A percentile compares a stretch with the other conserved stretches of the same genome.
Conservation (phyloP, 53 echinoderm and acorn worm species). For the Pentamera pediparva region DNA sequence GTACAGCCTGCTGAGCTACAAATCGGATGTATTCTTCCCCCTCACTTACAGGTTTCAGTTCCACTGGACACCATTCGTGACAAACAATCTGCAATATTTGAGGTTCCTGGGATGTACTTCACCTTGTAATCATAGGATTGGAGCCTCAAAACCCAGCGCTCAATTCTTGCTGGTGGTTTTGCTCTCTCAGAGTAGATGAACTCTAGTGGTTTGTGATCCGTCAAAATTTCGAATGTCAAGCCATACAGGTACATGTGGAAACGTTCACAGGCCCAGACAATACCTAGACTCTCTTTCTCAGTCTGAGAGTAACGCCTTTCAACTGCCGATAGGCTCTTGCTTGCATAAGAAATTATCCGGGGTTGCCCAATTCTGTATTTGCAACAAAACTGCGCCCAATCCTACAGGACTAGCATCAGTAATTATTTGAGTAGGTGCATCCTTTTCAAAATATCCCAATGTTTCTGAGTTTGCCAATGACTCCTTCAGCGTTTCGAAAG, state of each 20-base stretch:
- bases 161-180: slow-evolving; percentile 6
- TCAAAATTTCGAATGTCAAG: slow-evolving; percentile 23
- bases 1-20: background rate
- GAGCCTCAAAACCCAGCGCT: background rate
- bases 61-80: background rate
- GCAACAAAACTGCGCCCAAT: slow-evolving; percentile 50
- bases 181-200: slow-evolving; percentile 33
- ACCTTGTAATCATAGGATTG: background rate
- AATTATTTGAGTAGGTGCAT: slow-evolving; percentile 18
- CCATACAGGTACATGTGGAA: slow-evolving; percentile 48
- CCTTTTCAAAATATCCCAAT: slow-evolving; percentile 45
- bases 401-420: slow-evolving; percentile 64
- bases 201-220: slow-evolving; percentile 51
- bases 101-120: background rate
- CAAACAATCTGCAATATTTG: background rate
- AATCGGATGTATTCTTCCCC: background rate
- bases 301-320: background rate
- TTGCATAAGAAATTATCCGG: slow-evolving; percentile 31
- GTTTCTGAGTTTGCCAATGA: slow-evolving; percentile 20
- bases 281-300: slow-evolving; percentile 14
- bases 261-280: slow-evolving; percentile 52
- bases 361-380: slow-evolving; percentile 38
- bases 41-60: no score
- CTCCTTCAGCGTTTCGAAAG: slow-evolving; percentile 40
- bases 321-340: slow-evolving; percentile 5